These are phyloP conservation scores for Xestia ashworthii DNA, from an alignment of 2,888 invertebrate genomes.

Conservation along the genomic window DNA sequence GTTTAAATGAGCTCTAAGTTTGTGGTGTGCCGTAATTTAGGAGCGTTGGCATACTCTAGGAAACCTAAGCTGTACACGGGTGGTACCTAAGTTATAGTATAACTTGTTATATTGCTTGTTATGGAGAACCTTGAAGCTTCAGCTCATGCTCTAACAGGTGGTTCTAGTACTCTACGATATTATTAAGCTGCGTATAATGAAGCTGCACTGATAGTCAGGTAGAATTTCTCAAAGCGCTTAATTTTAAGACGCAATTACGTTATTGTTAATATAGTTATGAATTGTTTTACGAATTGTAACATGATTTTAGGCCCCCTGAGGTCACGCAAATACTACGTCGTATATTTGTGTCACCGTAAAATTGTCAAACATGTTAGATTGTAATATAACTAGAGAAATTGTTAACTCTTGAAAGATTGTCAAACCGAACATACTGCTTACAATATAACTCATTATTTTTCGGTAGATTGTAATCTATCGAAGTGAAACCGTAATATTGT, in stretches of 20 bases:
- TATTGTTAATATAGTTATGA: neutral
- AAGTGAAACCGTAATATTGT: no score
- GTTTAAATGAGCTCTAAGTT: slow-evolving; percentile 47
- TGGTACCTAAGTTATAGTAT: neutral
- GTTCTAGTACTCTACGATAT: neutral
- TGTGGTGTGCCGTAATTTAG: slow-evolving; percentile 30
- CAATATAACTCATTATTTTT: no score
- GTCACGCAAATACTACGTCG: no score
- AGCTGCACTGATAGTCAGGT: neutral
- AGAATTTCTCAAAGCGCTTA: neutral
- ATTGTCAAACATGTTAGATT: no score
- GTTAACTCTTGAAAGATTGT: no score
- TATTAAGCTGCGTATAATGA: neutral
- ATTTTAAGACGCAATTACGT: neutral
- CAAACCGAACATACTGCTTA: no score
- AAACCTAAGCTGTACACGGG: neutral
- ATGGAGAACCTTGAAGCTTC: slow-evolving; percentile 9
- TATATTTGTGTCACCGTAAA: no score
- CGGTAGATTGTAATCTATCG: no score
- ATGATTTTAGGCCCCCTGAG: no score
- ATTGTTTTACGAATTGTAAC: no score
- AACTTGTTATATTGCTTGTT: neutral
- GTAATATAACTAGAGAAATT: no score
- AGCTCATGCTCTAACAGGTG: neutral
- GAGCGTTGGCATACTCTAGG: slow-evolving; percentile 8